A percentile compares a stretch with the other conserved stretches of the same genome.
These are phyloP conservation scores for Mohoua ochrocephala DNA, from an alignment of 2,113 vertebrate species.

Conservation along the genomic window DNA sequence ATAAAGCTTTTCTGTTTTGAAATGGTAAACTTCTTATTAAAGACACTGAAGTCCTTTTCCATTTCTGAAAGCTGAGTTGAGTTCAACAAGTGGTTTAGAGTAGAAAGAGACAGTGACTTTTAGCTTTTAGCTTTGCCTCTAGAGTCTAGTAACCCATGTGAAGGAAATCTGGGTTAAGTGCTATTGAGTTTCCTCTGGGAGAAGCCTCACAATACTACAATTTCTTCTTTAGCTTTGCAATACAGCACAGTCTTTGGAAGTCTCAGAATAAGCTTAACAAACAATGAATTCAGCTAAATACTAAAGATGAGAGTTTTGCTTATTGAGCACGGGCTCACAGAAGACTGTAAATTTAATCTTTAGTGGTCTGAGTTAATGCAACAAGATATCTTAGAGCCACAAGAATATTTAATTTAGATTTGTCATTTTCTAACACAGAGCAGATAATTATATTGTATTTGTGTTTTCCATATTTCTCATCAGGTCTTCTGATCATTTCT, in stretches of 20 bases:
- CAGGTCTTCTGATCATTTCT: neutral
- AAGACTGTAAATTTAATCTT: neutral
- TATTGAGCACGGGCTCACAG: neutral
- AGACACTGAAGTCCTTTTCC: neutral
- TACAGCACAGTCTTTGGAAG: neutral
- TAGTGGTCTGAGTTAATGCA: neutral
- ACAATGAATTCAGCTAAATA: neutral
- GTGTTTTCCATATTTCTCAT: neutral
- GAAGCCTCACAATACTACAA: neutral
- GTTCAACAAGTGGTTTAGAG: neutral
- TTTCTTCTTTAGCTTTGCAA: neutral
- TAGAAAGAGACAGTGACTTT: neutral
- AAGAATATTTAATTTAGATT: neutral
- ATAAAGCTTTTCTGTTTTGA: neutral
- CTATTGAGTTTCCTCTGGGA: neutral
- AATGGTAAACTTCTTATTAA: neutral
- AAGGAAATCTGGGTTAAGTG: conserved; percentile 10
- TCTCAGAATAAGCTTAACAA: neutral
- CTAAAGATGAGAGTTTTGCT: neutral
- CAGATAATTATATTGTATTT: neutral
- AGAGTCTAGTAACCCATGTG: neutral
- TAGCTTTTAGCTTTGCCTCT: neutral
- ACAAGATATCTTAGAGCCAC: neutral
- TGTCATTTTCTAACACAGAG: neutral
- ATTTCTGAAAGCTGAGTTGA: neutral